Percentiles rank a stretch among this genome's conserved stretches.
Evolutionary conservation across 1,140 invertebrate species (phyloP).

Genomic region (Cepaea nemoralis): DNA sequence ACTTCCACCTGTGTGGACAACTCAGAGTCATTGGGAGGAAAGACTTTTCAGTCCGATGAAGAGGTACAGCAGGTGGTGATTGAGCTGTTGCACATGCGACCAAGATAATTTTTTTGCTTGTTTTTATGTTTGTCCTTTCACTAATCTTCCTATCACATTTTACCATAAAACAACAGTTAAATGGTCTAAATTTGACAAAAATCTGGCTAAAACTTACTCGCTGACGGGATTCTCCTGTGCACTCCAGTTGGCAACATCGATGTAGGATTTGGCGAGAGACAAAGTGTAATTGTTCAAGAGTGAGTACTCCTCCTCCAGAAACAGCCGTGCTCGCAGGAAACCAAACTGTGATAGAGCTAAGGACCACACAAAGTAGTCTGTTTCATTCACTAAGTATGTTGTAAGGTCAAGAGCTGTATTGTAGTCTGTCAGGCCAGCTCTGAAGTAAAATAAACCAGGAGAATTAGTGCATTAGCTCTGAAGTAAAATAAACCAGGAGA

Average conservation of each 20-base stretch:
- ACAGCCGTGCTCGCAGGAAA: slow-evolving; percentile 38
- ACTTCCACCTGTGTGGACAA: too few relatives aligned
- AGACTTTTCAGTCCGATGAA: too few relatives aligned
- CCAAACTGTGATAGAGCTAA: slow-evolving; percentile 77
- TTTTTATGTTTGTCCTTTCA: too few relatives aligned
- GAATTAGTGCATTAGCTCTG: slow-evolving; percentile 75
- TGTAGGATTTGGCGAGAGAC: not conserved
- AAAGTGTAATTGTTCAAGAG: slow-evolving; percentile 33
- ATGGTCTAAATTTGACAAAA: too few relatives aligned
- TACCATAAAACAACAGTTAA: too few relatives aligned
- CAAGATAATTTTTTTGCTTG: too few relatives aligned
- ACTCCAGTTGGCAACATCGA: not conserved
- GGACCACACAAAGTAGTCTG: slow-evolving; percentile 76
- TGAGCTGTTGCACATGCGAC: too few relatives aligned
- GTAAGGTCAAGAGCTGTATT: slow-evolving; percentile 80
- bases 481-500: slow-evolving; percentile 32
- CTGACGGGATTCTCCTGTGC: not conserved
- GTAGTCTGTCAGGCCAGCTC: slow-evolving; percentile 81
- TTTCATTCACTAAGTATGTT: slow-evolving; percentile 80
- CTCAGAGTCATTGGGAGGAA: too few relatives aligned
- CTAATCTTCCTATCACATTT: too few relatives aligned
- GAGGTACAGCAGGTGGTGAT: too few relatives aligned
- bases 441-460: slow-evolving; percentile 57
- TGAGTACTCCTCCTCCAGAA: slow-evolving; percentile 36
- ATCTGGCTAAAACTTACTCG: not conserved